Conservation (phyloP, 2,113 vertebrate species). For the Vicugna pacos region DNA sequence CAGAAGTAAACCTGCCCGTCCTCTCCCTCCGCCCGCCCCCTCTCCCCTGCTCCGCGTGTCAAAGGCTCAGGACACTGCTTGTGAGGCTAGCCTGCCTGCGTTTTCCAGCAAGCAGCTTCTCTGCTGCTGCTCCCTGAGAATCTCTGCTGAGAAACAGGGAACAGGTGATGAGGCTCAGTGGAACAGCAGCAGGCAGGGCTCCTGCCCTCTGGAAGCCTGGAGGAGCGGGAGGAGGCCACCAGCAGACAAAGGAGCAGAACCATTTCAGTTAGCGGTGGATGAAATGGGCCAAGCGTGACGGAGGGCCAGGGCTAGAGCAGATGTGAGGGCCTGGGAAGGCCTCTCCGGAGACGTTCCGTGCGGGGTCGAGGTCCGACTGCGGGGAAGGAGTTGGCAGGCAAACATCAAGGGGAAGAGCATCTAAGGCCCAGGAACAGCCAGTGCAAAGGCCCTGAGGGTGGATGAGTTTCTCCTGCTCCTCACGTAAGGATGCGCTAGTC, state of each 20-base stretch:
- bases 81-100: not conserved
- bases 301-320: not conserved
- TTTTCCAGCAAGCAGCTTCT: not conserved
- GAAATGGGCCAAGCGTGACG: fast-evolving
- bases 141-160: not conserved
- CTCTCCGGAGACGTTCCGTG: not conserved
- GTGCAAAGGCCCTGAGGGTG: not conserved
- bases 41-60: not conserved
- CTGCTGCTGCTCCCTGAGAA: not conserved
- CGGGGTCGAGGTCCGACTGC: not conserved
- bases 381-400: not conserved
- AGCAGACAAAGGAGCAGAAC: not conserved
- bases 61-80: not conserved
- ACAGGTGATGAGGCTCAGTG: not conserved
- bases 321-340: not conserved
- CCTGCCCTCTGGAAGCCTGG: not conserved
- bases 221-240: fast-evolving
- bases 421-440: not conserved
- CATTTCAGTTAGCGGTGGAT: not conserved
- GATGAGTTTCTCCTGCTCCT: not conserved
- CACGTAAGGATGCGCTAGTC: fast-evolving
- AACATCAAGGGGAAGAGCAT: not conserved
- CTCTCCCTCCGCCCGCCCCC: fast-evolving
- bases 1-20: not conserved
- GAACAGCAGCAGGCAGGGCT: fast-evolving